These are phyloP conservation scores for Alauda arvensis DNA, from an alignment of 2,797 vertebrate species.

Conservation along the genomic window DNA sequence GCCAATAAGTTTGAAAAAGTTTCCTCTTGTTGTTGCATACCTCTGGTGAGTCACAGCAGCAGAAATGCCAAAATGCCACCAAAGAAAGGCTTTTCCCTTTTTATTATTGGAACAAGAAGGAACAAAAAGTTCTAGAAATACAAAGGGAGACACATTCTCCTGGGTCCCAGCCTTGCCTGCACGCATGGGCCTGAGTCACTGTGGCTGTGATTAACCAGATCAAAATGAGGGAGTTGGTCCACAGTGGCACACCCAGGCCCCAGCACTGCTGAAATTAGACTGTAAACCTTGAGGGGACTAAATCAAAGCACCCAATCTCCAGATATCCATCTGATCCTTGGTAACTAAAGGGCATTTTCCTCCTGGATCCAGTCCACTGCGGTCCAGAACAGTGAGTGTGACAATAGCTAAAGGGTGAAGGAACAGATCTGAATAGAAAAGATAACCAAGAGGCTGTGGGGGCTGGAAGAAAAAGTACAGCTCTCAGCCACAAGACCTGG, in stretches of 20 bases:
- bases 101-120: constrained; percentile 11
- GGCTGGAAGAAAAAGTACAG: background rate
- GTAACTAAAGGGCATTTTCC: background rate
- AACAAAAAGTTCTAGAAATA: constrained; percentile 36
- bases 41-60: constrained; percentile 34
- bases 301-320: background rate
- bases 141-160: background rate
- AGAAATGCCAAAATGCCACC: constrained; percentile 46
- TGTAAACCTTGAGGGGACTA: background rate
- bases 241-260: constrained; percentile 28
- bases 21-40: constrained; percentile 24
- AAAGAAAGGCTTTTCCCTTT: constrained; percentile 45
- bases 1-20: constrained; percentile 37
- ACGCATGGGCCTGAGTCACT: background rate
- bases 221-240: background rate
- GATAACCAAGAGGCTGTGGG: background rate
- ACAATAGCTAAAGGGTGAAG: background rate
- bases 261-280: background rate
- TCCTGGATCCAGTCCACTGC: background rate
- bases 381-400: background rate
- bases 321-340: background rate
- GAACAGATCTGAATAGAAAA: background rate
- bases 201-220: background rate
- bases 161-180: background rate
- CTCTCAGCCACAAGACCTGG: background rate